Base-by-base conservation (phyloP, 2,797 vertebrate species). In the Synaphobranchus kaupii region DNA sequence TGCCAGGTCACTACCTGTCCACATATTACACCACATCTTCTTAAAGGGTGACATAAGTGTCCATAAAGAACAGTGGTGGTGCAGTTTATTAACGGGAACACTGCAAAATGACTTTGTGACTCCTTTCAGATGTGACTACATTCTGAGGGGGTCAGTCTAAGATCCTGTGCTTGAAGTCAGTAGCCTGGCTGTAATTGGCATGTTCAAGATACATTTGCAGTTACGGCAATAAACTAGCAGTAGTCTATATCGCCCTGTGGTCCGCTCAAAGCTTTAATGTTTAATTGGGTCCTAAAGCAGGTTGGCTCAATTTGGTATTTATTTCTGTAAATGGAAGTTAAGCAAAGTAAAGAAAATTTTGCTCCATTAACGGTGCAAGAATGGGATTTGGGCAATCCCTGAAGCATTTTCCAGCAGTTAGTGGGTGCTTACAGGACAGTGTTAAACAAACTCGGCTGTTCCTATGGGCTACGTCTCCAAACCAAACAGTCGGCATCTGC, bases 371-470 rank as follows among this genome's bases (percentile, higher is more conserved):
- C 50, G 31, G 76, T 84, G 34, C 71, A 15, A 63, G 34, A 52
- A 1, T 71, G 85, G 63, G 44, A 50, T 86, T 66, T 12, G 44
- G 22, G 15, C 39, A 20, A 63, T 68, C 87, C 39, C 50, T 9
- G 39, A 4, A 83, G 13, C 34, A 10, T 8, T 78, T 54, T 54
- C 68, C 60, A 50, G 13, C 88, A 48, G 31, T 84, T 84, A 84
- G 25, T n/a, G 84, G 87, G 86, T 87, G 83, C 81, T 73, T 83
- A 83, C 87, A 76, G 86, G 84, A 86, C 63, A 87, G 80, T 71
- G 85, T 58, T 83, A 88, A 86, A 71, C 78, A 84, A 66, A 80
- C 48, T 20, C 47, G 87, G 88, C 86, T 86, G 82, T 54, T 82
- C 76, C 81, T 86, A 15, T 85, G 85, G 83, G 28, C 86, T 86